Base-by-base conservation (phyloP, 1,140 invertebrate genomes). In the Riptortus pedestris region DNA sequence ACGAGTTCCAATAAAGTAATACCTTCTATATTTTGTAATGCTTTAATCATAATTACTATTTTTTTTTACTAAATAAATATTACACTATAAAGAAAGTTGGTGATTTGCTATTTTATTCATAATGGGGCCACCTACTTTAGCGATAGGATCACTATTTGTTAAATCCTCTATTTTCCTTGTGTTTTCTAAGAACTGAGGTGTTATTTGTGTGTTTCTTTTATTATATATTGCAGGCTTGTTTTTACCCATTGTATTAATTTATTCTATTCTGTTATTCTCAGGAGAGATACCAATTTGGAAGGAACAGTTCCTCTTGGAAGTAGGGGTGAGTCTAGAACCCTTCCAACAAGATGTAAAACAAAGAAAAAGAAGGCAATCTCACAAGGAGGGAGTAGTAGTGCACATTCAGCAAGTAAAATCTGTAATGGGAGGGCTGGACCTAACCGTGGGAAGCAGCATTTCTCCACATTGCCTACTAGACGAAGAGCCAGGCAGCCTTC, bases 391-490 rank as follows among this genome's bases (percentile, higher is more conserved):
- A 47, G 22, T 47, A 24, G 18, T 2, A 12, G 22, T 2, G 18
- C 24, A 4, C 22, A 55, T 14, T 20, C 20, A 24, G 24, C 18
- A 3, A 24, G 20, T 9, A 55, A 55, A 24, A 24, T 55, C 14
- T 55, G 51, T 24, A 55, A 55, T 14, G 51, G 51, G 16, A 22
- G 51, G 16, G 24, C 18, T 14, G 20, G 27, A 12, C 48, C 60
- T 2, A 63, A 60, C 12, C 55, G 24, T n/a, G 55, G 48, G 18
- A 66, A 66, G 12, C 57, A 60, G 12, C 64, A 65, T 29, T 66
- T 63, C 26, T 63, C 60, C 2, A 66, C 65, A 1, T 29, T 66
- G n/a, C 65, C 65, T 2, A 62, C 65, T 3, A 51, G 65, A 33
- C 43, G 65, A 33, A 52, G 51, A 24, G 51, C 51, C 2, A 27